Conservation (phyloP, 2,797 vertebrate genomes). For the Pseudotriccus pelzelni region DNA sequence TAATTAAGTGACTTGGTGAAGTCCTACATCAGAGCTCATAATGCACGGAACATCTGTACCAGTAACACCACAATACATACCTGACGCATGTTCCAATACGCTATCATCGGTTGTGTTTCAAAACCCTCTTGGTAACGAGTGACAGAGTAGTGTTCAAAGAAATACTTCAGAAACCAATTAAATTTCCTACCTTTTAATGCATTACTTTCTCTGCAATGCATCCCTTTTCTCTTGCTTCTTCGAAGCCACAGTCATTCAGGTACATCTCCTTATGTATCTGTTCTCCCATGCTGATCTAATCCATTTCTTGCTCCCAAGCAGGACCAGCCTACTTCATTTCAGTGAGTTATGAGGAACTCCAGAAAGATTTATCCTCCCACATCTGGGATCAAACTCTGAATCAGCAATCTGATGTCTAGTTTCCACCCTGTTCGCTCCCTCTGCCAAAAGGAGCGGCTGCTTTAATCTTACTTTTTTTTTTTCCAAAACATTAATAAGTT, state of each 20-base stretch:
- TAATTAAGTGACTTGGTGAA: background rate
- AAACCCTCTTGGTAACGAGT: background rate
- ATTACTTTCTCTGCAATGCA: background rate
- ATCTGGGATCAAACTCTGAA: conserved; percentile 65
- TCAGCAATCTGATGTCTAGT: conserved; percentile 58
- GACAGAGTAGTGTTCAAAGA: background rate
- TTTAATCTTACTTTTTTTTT: conserved; percentile 20
- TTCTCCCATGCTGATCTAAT: conserved; percentile 59
- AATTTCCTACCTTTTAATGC: background rate
- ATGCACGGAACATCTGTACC: background rate
- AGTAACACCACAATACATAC: background rate
- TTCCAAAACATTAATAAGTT: background rate
- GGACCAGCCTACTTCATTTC: conserved; percentile 44
- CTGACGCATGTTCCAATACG: background rate
- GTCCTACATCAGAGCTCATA: background rate
- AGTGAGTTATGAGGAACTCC: conserved; percentile 65
- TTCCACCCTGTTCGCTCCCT: conserved; percentile 44
- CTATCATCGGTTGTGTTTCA: background rate
- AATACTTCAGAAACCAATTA: background rate
- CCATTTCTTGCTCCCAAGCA: conserved; percentile 41
- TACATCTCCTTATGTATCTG: conserved; percentile 16
- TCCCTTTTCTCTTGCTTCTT: background rate
- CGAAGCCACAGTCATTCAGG: background rate
- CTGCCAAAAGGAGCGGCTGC: conserved; percentile 52
- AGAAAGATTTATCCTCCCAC: conserved; percentile 64